phyloP scores from a whole-genome alignment of 53 echinoderm and acorn worm genomes.

The Zoroaster sp. region DNA sequence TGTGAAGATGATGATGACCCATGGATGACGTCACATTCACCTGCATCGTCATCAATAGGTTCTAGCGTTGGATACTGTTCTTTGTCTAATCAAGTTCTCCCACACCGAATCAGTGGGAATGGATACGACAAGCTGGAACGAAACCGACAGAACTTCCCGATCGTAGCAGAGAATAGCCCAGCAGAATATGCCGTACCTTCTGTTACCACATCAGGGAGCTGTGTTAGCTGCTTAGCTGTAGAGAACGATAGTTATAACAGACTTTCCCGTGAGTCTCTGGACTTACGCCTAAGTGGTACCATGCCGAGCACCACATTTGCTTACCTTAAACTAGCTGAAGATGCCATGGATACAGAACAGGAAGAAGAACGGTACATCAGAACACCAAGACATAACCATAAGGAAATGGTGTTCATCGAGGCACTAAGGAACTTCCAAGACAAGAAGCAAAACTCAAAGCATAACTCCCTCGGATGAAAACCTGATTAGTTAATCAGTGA shows the following conservation, averaged over 20 bases:
- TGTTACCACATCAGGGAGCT: background rate
- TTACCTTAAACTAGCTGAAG: background rate
- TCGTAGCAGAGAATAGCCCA: conserved; percentile 7
- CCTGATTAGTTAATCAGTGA: background rate
- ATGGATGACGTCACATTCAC: conserved; percentile 29
- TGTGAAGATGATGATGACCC: conserved; percentile 27
- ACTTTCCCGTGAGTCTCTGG: conserved; percentile 10
- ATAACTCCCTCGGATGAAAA: conserved; percentile 30
- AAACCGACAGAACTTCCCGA: conserved; percentile 14
- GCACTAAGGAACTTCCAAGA: background rate
- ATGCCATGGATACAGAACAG: background rate
- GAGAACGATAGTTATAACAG: background rate
- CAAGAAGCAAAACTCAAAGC: background rate
- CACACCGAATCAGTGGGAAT: conserved; percentile 25
- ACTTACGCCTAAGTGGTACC: background rate
- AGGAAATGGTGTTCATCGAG: conserved; percentile 18
- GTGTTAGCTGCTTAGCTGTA: background rate
- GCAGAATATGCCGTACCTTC: conserved; percentile 46
- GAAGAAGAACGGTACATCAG: conserved; percentile 28
- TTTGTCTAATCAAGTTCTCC: conserved; percentile 16
- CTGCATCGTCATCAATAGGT: background rate
- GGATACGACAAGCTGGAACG: conserved; percentile 61
- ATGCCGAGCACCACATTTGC: conserved; percentile 11
- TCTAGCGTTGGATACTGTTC: conserved; percentile 24
- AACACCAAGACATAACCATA: conserved; percentile 38